phyloP scores from a whole-genome alignment of 2,888 invertebrate species.

The Achlya flavicornis region DNA sequence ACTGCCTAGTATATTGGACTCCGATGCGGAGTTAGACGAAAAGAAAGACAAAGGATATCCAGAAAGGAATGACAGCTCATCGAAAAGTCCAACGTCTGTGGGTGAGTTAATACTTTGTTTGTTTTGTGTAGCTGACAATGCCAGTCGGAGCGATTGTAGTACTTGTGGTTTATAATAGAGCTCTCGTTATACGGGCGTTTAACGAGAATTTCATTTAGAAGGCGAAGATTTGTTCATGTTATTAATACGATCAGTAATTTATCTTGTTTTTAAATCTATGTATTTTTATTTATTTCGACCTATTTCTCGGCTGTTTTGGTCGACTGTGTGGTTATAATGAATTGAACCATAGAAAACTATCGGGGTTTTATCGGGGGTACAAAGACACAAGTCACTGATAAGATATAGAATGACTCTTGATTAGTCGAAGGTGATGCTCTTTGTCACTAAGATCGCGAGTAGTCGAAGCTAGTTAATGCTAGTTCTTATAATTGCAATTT shows the following conservation, averaged over 20 bases:
- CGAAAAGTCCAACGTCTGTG: slow-evolving; percentile 87
- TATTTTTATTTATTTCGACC: background rate
- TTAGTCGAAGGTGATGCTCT: slow-evolving; percentile 69
- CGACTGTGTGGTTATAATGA: slow-evolving; percentile 7
- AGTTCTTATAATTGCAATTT: background rate
- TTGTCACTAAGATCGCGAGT: slow-evolving; percentile 31
- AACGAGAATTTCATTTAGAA: background rate
- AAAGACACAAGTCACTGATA: slow-evolving; percentile 63
- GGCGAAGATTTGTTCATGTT: background rate
- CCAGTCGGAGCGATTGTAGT: background rate
- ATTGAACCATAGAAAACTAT: slow-evolving; percentile 12
- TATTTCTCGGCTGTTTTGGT: slow-evolving; percentile 2
- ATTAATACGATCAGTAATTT: background rate
- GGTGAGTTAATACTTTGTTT: slow-evolving; percentile 61
- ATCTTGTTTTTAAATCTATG: background rate
- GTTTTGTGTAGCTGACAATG: background rate
- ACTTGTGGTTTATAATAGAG: background rate
- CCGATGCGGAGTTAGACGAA: slow-evolving; percentile 86
- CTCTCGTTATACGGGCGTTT: background rate
- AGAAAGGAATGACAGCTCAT: slow-evolving; percentile 75
- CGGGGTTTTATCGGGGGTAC: slow-evolving; percentile 11
- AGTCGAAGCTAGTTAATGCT: slow-evolving; percentile 1
- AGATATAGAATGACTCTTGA: slow-evolving; percentile 66
- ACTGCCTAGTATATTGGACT: slow-evolving; percentile 92
- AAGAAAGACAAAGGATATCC: slow-evolving; percentile 76